These are phyloP conservation scores for Lochmaea crataegi DNA, from an alignment of 2,888 invertebrate genomes.

Conservation along the genomic window DNA sequence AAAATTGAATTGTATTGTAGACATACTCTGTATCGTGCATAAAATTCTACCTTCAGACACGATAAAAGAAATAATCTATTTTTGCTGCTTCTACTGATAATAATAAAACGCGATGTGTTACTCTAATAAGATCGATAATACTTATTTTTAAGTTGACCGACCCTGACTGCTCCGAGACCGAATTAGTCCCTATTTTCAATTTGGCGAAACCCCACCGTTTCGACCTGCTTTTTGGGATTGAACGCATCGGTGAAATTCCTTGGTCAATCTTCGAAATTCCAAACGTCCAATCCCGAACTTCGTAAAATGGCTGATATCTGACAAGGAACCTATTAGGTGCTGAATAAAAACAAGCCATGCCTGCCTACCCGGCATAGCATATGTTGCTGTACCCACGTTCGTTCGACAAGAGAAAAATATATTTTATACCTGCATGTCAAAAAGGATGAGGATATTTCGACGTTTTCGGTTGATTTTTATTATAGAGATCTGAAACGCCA, in stretches of 20 bases:
- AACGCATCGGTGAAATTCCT: slow-evolving; percentile 54
- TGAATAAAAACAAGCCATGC: slow-evolving; percentile 45
- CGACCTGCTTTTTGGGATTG: slow-evolving; percentile 55
- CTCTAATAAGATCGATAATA: neutral
- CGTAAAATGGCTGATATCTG: slow-evolving; percentile 52
- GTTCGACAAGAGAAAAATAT: slow-evolving; percentile 34
- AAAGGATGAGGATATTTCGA: slow-evolving; percentile 15
- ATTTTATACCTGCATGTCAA: slow-evolving; percentile 35
- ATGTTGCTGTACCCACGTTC: slow-evolving; percentile 46
- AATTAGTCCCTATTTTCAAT: slow-evolving; percentile 61
- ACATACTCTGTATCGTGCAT: too few relatives aligned
- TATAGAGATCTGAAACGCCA: neutral
- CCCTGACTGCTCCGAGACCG: slow-evolving; percentile 37
- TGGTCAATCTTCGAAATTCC: slow-evolving; percentile 53
- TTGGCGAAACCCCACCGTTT: slow-evolving; percentile 59
- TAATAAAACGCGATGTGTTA: too few relatives aligned
- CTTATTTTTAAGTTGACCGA: neutral
- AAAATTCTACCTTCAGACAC: too few relatives aligned
- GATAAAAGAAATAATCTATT: too few relatives aligned
- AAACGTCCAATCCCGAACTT: slow-evolving; percentile 51
- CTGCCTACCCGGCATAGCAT: slow-evolving; percentile 40
- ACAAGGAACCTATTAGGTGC: slow-evolving; percentile 46
- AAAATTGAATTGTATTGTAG: too few relatives aligned
- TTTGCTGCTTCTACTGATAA: too few relatives aligned
- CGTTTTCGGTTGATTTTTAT: slow-evolving; percentile 9